Evolutionary conservation across 2,797 vertebrate species (phyloP).

Genomic region (Myotis findleyi): DNA sequence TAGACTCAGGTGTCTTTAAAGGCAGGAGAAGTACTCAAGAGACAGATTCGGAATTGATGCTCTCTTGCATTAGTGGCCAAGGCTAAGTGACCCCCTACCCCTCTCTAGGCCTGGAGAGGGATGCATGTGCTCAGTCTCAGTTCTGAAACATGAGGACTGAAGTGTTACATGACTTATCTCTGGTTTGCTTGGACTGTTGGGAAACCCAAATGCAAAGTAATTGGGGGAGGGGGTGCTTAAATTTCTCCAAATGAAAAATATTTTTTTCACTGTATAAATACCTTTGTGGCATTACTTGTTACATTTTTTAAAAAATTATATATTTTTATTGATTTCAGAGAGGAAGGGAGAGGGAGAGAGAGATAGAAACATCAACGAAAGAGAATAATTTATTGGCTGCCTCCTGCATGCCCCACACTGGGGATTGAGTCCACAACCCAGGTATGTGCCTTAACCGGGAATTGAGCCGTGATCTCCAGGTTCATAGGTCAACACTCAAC

Average conservation of each 20-base stretch:
- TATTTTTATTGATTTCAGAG: too few relatives aligned
- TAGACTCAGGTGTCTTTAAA: not conserved
- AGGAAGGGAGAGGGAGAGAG: too few relatives aligned
- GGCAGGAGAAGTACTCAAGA: not conserved
- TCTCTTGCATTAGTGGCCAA: not conserved
- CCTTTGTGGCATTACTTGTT: not conserved
- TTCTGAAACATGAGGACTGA: not conserved
- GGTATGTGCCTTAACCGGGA: too few relatives aligned
- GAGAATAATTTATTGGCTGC: too few relatives aligned
- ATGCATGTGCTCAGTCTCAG: not conserved
- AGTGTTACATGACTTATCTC: not conserved
- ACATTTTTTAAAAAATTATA: too few relatives aligned
- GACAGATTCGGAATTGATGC: not conserved
- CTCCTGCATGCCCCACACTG: too few relatives aligned
- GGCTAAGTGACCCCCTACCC: not conserved
- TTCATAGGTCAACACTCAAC: too few relatives aligned
- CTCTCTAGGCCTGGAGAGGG: not conserved
- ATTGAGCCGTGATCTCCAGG: too few relatives aligned
- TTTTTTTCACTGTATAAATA: not conserved
- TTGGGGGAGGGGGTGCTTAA: not conserved
- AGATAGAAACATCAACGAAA: too few relatives aligned
- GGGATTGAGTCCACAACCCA: too few relatives aligned
- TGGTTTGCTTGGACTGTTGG: constrained; percentile 17
- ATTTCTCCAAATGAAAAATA: constrained; percentile 48
- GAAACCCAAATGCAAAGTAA: constrained; percentile 19